Evolutionary conservation across 2,888 invertebrate genomes (phyloP).

Genomic region (Lasioglossum figueresi): DNA sequence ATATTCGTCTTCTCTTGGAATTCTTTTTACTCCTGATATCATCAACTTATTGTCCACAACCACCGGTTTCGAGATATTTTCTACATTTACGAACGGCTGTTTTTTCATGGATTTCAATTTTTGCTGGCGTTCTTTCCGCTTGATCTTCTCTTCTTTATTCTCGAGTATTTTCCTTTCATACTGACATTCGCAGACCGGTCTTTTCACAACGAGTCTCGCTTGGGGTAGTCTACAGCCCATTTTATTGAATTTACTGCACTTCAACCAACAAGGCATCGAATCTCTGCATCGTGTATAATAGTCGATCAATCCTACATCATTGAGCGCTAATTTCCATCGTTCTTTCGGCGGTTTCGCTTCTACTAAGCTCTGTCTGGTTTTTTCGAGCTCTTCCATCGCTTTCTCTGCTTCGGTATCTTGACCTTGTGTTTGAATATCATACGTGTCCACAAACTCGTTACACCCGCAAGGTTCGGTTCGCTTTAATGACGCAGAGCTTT

Average conservation of each 20-base stretch:
- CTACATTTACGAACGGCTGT: constrained; percentile 61
- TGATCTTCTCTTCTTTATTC: constrained; percentile 70
- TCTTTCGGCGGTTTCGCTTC: constrained; percentile 45
- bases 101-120: constrained; percentile 70
- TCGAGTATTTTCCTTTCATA: constrained; percentile 77
- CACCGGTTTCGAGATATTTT: constrained; percentile 69
- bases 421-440: not conserved
- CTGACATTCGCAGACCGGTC: constrained; percentile 79
- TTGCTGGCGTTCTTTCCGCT: constrained; percentile 68
- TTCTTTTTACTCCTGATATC: constrained; percentile 70
- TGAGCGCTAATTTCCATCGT: constrained; percentile 63
- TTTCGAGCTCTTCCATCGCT: constrained; percentile 23
- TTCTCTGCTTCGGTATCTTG: not conserved
- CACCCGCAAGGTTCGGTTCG: constrained; percentile 62
- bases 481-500: constrained; percentile 44
- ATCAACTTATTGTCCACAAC: constrained; percentile 70
- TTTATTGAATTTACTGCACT: constrained; percentile 64
- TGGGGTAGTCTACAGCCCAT: constrained; percentile 34
- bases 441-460: constrained; percentile 34
- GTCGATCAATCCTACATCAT: constrained; percentile 70
- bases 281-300: constrained; percentile 69
- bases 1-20: constrained; percentile 56
- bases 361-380: constrained; percentile 37
- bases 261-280: constrained; percentile 71
- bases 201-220: constrained; percentile 66